Conservation (phyloP, 2,797 vertebrate species). For the Lepus oiostolus region DNA sequence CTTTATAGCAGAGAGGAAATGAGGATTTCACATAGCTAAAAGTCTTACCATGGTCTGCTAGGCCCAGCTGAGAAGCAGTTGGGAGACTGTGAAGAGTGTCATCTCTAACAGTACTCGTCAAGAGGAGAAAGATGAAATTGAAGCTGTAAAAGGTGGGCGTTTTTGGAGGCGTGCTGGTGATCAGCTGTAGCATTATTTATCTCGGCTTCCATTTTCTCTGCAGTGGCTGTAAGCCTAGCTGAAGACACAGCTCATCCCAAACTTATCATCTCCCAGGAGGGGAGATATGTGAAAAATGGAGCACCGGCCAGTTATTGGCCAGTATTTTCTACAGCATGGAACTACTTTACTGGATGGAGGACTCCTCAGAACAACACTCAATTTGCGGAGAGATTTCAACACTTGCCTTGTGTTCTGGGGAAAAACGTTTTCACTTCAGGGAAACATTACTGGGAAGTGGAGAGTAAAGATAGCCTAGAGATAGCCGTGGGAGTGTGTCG, state of each 20-base stretch:
- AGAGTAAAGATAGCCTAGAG: constrained; percentile 36
- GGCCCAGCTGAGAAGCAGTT: not conserved
- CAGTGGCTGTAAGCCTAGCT: constrained; percentile 61
- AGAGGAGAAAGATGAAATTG: not conserved
- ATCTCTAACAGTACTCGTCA: not conserved
- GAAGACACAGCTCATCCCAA: constrained; percentile 62
- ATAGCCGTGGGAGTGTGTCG: constrained; percentile 59
- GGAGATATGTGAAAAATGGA: constrained; percentile 31
- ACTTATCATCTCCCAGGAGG: constrained; percentile 68
- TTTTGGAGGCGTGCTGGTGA: not conserved
- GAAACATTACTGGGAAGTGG: constrained; percentile 73
- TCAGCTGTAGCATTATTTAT: not conserved
- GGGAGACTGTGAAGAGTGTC: not conserved
- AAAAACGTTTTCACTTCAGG: constrained; percentile 68
- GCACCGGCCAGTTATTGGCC: constrained; percentile 31
- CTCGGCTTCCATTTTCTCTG: constrained; percentile 7
- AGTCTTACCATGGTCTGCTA: not conserved
- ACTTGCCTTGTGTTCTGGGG: constrained; percentile 68
- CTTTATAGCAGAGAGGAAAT: constrained; percentile 7
- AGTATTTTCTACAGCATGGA: constrained; percentile 49
- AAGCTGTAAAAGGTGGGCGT: not conserved
- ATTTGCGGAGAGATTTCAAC: constrained; percentile 19
- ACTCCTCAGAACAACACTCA: not conserved
- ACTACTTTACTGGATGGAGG: constrained; percentile 32
- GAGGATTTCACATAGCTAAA: not conserved